Conservation (phyloP, 2,888 invertebrate genomes). For the Mantis religiosa region DNA sequence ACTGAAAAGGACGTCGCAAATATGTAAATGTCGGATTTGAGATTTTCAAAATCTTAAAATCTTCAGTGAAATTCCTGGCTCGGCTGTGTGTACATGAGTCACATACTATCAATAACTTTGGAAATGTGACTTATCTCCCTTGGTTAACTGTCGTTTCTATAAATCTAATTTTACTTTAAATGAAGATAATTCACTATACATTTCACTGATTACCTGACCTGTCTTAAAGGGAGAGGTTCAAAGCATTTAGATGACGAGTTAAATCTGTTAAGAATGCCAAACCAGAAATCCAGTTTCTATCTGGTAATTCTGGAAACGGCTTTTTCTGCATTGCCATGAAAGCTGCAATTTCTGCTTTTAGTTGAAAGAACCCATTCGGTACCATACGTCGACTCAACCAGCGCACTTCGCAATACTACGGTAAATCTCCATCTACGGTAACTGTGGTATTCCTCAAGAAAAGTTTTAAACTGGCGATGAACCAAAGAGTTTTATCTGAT, state of each 20-base stretch:
- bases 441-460: background rate
- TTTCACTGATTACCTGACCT: no score
- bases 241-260: background rate
- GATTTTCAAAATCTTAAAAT: no score
- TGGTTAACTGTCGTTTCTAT: background rate
- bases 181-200: background rate
- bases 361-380: background rate
- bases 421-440: background rate
- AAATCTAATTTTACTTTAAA: background rate
- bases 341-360: background rate
- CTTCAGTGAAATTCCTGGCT: no score
- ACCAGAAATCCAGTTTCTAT: background rate
- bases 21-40: no score
- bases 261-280: background rate
- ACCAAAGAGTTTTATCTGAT: background rate
- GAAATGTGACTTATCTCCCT: background rate
- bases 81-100: no score
- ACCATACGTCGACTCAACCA: background rate
- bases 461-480: no score
- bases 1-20: no score
- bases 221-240: no score
- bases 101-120: no score
- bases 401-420: no score
- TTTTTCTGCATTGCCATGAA: background rate
- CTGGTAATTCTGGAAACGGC: background rate